Evolutionary conservation across 2,113 vertebrate genomes (phyloP), one percentile per base, ranked within the genome.

Genomic region (Parotia lawesii): DNA sequence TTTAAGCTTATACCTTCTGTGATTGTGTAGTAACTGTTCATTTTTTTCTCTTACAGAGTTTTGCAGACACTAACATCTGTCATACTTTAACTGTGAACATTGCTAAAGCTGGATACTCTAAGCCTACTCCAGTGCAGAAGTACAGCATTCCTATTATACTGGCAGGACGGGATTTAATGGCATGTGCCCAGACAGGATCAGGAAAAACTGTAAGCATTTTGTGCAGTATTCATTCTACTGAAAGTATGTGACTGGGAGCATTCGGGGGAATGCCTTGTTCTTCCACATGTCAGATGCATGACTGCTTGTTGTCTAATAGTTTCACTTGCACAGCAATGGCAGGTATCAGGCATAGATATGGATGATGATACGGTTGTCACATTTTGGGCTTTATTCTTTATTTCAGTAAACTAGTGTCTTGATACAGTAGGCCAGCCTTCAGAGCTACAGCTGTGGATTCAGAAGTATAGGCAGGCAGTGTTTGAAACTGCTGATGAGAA

Each of bases 161-260:
- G 71, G 97, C 98, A 6, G 98, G 98, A 85, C 97, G 99, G 60
- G 99, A 99, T 95, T 97, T 99, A 84, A 99, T 99, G 99, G 99
- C 99, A 24, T 99, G 99, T 94, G 99, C 99, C 19, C 99, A 99
- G 71, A 99, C 99, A 6, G 99, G 99, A 44, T 99, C 99, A 19
- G 99, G 99, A 18, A 99, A 99, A 97, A 99, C 99, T 62, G 99
- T 99, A 97, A 98, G 98, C 27, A 31, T 80, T 94, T 91, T 38
- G 9, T 54, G 22, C 47, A 53, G 12, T 69, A 25, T 48, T 85
- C 22, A 4, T 74, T 14, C 8, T 57, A 1, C 8, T 66, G 33
- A 9, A 35, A 50, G 25, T 47, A 12, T 44, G 20, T 45, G 57
- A 61, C 13, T 2, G 2, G 23, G 15, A 64, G 42, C 22, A 82